Evolutionary conservation across 2,888 invertebrate genomes (phyloP), one percentile per base, ranked within the genome.

Genomic region (Ethmia dodecea): DNA sequence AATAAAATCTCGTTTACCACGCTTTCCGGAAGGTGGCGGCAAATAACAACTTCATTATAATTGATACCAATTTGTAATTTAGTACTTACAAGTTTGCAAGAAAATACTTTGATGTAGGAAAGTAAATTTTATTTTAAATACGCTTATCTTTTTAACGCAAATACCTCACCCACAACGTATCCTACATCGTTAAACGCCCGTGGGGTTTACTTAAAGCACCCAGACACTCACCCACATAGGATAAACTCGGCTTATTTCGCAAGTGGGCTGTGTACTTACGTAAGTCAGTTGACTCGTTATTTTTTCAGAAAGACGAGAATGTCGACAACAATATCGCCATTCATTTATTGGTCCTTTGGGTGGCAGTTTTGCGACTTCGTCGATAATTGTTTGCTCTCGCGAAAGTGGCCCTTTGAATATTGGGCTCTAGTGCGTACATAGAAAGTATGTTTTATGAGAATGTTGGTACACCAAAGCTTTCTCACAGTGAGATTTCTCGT

Each of bases 161-260:
- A n/a, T n/a, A n/a, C n/a, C n/a, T n/a, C n/a, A n/a, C n/a, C n/a
- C n/a, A n/a, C n/a, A n/a, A n/a, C n/a, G n/a, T n/a, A n/a, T n/a
- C n/a, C n/a, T n/a, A n/a, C n/a, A n/a, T n/a, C n/a, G n/a, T 27
- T 22, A 34, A 40, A 36, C 35, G 28, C 15, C 34, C 31, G 28
- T 31, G 41, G 38, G 40, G 18, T 18, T 45, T 35, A 38, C 43
- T 22, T 8, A 3, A n/a, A n/a, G 3, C n/a, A 22, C 9, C 22
- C n/a, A 22, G 22, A n/a, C 49, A 39, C 37, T 59, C 59, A 59
- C 66, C 66, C 59, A 63, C 63, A 50, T 49, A 41, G 46, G 37
- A 38, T 22, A 22, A 22, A 27, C 25, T 16, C 13, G 27, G 31
- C 38, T 35, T 29, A 29, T 36, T 35, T 27, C 32, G 42, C 48